These are phyloP conservation scores for Galago senegalensis DNA, from an alignment of 2,797 vertebrate genomes.

Conservation along the genomic window DNA sequence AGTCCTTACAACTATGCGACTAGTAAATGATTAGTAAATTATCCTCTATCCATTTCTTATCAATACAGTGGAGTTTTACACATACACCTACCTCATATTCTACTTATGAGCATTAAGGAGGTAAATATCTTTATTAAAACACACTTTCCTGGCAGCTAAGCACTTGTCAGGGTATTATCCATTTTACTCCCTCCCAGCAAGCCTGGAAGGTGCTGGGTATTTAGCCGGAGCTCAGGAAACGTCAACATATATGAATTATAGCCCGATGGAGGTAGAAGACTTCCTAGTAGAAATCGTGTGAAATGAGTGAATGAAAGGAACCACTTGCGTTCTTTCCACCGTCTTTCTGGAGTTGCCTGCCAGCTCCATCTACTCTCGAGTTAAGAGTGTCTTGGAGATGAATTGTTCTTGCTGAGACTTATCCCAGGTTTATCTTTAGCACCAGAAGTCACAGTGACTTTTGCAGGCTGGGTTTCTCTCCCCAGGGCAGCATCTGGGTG, in stretches of 20 bases:
- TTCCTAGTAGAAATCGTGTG: background rate
- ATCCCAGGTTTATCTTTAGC: background rate
- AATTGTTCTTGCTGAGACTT: background rate
- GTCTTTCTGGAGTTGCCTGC: background rate
- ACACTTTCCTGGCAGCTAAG: background rate
- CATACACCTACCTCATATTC: background rate
- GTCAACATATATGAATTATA: fast-evolving
- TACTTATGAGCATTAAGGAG: background rate
- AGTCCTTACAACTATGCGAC: background rate
- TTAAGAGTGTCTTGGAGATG: background rate
- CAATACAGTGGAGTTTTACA: background rate
- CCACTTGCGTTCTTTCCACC: fast-evolving
- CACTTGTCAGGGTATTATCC: background rate
- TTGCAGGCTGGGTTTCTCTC: background rate
- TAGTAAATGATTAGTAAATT: background rate
- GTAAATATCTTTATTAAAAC: too few relatives aligned
- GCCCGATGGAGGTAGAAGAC: too few relatives aligned
- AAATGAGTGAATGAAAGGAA: background rate
- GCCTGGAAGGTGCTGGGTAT: background rate
- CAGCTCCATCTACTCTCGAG: fast-evolving
- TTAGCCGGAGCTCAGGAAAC: background rate
- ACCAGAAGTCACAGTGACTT: background rate
- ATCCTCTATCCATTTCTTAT: background rate
- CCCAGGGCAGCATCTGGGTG: fast-evolving
- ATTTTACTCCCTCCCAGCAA: fast-evolving